Evolutionary conservation across 2,888 invertebrate genomes (phyloP).

Genomic region (Ischnus inquisitorius): DNA sequence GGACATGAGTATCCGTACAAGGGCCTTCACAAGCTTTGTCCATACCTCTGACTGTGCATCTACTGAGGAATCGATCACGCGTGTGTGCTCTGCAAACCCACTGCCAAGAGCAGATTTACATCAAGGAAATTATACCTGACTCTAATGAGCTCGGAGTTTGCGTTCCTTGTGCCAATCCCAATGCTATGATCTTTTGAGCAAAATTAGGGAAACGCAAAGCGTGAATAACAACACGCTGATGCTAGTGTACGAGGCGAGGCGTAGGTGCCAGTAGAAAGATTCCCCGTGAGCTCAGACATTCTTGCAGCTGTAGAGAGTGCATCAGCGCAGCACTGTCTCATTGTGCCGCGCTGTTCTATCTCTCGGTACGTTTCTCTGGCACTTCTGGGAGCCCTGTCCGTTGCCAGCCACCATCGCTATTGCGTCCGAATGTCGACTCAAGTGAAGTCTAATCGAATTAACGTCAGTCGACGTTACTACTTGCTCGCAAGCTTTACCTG

Average conservation of each 20-base stretch:
- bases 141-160: constrained; percentile 14
- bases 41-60: constrained; percentile 28
- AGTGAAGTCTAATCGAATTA: constrained; percentile 66
- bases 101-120: constrained; percentile 56
- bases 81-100: constrained; percentile 38
- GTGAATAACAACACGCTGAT: not conserved
- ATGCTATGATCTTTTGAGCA: constrained; percentile 1
- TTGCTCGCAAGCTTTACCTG: not conserved
- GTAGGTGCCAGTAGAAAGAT: not conserved
- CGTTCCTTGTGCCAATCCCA: not conserved
- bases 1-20: constrained; percentile 21
- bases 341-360: constrained; percentile 5
- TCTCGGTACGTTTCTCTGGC: not conserved
- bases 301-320: not conserved
- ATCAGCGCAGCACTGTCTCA: constrained; percentile 1
- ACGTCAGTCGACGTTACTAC: constrained; percentile 52
- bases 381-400: constrained; percentile 37
- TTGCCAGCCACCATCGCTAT: constrained; percentile 32
- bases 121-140: constrained; percentile 59
- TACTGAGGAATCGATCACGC: constrained; percentile 48
- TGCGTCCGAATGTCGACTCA: constrained; percentile 57
- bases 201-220: constrained; percentile 42
- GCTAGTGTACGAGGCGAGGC: not conserved
- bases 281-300: not conserved
- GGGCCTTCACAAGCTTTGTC: constrained; percentile 33